A percentile compares a stretch with the other conserved stretches of the same genome.
These are phyloP conservation scores for Myopa tessellatipennis DNA, from an alignment of 2,888 invertebrate genomes.

Conservation along the genomic window DNA sequence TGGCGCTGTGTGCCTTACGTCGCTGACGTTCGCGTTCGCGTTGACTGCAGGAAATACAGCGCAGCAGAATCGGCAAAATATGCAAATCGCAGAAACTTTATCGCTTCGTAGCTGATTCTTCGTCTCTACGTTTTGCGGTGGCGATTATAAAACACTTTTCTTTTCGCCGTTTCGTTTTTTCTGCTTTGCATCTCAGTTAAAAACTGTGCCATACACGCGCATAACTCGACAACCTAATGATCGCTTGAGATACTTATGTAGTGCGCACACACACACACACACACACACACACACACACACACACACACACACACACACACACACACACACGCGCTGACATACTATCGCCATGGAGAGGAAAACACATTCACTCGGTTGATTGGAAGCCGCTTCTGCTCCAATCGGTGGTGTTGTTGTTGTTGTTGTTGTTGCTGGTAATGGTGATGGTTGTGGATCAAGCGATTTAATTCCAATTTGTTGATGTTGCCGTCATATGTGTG, in stretches of 20 bases:
- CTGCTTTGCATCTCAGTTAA: neutral
- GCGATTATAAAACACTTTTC: conserved; percentile 28
- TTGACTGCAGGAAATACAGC: too few relatives aligned
- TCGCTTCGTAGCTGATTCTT: neutral
- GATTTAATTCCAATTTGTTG: conserved; percentile 19
- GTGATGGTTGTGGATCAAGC: conserved; percentile 30
- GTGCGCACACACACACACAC: neutral
- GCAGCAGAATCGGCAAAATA: conserved; percentile 2
- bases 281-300: neutral
- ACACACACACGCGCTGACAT: neutral
- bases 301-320: neutral
- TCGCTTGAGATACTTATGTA: conserved; percentile 27
- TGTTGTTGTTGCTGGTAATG: neutral
- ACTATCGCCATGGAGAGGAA: neutral
- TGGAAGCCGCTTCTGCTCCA: neutral
- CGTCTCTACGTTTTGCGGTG: neutral
- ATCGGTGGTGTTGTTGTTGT: neutral
- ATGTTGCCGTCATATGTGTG: neutral
- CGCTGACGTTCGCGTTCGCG: too few relatives aligned
- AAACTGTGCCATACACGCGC: conserved; percentile 31
- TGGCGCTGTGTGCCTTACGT: neutral
- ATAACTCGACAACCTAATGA: conserved; percentile 24
- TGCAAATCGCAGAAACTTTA: conserved; percentile 21
- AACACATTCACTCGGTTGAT: conserved; percentile 7
- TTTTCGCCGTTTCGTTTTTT: neutral